phyloP scores from a whole-genome alignment of 2,888 invertebrate genomes.

The Hemistola chrysoprasaria region DNA sequence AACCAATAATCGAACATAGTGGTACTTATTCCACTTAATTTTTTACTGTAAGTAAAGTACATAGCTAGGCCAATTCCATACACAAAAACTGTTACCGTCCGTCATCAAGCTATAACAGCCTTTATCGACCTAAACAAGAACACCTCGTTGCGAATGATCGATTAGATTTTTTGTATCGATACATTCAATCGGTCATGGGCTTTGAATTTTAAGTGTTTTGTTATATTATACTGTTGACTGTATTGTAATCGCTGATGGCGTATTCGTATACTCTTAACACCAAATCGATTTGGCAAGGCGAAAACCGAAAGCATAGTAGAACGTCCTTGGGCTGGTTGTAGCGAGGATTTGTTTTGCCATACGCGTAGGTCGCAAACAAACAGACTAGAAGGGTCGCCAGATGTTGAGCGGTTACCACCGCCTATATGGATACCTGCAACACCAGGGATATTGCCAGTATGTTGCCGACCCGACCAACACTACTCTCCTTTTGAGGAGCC shows the following conservation, averaged over 20 bases:
- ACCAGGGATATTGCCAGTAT: no score
- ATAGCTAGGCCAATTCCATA: background rate
- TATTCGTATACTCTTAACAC: no score
- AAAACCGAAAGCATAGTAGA: no score
- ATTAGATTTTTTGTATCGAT: slow-evolving; percentile 20
- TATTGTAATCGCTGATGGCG: no score
- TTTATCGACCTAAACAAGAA: slow-evolving; percentile 8
- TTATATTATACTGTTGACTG: no score
- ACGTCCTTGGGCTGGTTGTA: no score
- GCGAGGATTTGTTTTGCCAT: background rate
- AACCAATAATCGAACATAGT: background rate
- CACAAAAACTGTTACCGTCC: slow-evolving; percentile 14
- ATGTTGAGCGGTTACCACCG: no score
- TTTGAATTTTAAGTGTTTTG: slow-evolving; percentile 15
- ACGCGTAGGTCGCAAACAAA: no score
- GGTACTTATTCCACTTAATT: slow-evolving; percentile 3
- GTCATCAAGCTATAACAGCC: slow-evolving; percentile 6
- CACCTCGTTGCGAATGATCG: slow-evolving; percentile 18
- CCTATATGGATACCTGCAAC: no score
- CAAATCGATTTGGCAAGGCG: slow-evolving; percentile 6
- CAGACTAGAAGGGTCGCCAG: no score
- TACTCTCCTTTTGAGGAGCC: no score
- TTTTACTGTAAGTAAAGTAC: background rate
- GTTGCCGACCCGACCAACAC: no score
- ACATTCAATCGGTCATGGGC: slow-evolving; percentile 14